phyloP scores from a whole-genome alignment of 2,888 invertebrate species.

The Acleris sparsana region DNA sequence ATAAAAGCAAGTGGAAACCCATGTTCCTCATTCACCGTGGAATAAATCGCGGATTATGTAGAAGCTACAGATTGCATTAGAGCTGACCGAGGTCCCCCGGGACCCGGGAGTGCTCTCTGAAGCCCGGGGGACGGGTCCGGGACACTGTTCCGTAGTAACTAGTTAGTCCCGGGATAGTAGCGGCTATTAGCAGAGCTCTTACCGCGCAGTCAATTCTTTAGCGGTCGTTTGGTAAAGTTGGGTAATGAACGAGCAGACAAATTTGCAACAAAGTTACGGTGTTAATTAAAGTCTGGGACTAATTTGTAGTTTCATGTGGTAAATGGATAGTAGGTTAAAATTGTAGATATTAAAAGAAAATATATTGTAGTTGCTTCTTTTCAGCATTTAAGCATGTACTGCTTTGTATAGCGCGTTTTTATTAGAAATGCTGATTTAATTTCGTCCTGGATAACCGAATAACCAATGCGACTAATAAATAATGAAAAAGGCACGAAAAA shows the following conservation, averaged over 20 bases:
- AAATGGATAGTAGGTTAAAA: too few relatives aligned
- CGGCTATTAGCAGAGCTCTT: conserved; percentile 36
- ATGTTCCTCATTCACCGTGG: conserved; percentile 19
- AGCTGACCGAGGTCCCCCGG: conserved; percentile 24
- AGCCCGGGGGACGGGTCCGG: conserved; percentile 26
- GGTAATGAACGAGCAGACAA: conserved; percentile 27
- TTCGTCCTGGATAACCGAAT: too few relatives aligned
- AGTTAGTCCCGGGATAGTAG: conserved; percentile 35
- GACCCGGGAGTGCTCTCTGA: conserved; percentile 17
- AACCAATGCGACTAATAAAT: too few relatives aligned
- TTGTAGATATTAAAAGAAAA: too few relatives aligned
- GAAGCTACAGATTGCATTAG: conserved; percentile 17
- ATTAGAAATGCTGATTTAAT: too few relatives aligned
- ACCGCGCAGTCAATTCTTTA: conserved; percentile 35
- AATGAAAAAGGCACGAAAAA: too few relatives aligned
- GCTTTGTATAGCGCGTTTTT: too few relatives aligned
- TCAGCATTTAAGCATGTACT: too few relatives aligned
- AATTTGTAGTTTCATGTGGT: background rate
- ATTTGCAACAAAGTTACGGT: conserved; percentile 10
- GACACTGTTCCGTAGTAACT: conserved; percentile 24
- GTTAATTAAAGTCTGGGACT: conserved; percentile 20
- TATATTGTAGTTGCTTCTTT: too few relatives aligned
- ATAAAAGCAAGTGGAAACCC: conserved; percentile 10
- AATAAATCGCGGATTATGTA: conserved; percentile 24
- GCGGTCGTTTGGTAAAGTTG: conserved; percentile 27